Evolutionary conservation across 2,797 vertebrate species (phyloP).

Genomic region (Gallinago stenura): DNA sequence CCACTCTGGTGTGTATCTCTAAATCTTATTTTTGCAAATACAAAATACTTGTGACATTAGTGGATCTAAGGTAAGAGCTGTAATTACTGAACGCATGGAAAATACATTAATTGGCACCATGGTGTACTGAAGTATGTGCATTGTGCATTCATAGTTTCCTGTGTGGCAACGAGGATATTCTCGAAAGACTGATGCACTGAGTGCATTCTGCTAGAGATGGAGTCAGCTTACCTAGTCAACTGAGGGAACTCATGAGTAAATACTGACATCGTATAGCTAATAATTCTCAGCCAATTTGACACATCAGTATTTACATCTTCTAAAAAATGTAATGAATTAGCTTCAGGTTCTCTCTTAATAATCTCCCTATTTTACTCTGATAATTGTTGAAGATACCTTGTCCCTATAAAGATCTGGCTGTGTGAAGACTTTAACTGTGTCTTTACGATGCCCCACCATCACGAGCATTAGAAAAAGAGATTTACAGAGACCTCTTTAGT

Average conservation of each 20-base stretch:
- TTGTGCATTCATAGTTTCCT: background rate
- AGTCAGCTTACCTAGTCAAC: background rate
- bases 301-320: background rate
- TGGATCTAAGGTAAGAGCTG: background rate
- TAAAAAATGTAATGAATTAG: background rate
- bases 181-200: background rate
- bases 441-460: background rate
- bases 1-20: background rate
- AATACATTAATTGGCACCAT: background rate
- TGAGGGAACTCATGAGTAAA: background rate
- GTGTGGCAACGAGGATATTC: background rate
- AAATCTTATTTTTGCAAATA: background rate
- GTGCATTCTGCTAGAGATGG: background rate
- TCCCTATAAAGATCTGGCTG: background rate
- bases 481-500: background rate
- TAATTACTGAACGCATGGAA: background rate
- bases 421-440: background rate
- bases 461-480: background rate
- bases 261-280: background rate
- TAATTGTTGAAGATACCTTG: background rate
- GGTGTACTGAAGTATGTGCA: background rate
- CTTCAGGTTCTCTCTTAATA: background rate
- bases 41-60: background rate
- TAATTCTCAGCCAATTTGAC: background rate
- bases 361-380: background rate